Base-by-base conservation (phyloP, 1,140 invertebrate species). In the Oncopeltus fasciatus region DNA sequence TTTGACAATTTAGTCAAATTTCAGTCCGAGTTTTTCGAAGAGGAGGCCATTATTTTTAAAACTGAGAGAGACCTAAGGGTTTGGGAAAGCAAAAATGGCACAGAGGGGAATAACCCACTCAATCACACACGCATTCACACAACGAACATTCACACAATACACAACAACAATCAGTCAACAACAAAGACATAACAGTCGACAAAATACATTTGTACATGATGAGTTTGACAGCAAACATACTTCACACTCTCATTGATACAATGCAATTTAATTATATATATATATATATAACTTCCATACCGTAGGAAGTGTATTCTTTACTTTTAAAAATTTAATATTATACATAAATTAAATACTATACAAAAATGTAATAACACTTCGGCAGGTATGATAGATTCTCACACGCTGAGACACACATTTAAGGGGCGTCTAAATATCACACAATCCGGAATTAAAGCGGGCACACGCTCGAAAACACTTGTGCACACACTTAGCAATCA, bases 191-290 rank as follows among this genome's bases (percentile, higher is more conserved):
- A 58, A 59, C 47, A 61, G 61, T 61, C 33, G 60, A 57, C 61
- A 63, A 63, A 65, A 65, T 65, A 65, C 64, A 65, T 62, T 65
- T 65, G 60, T 62, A 64, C 63, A 64, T 59, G 56, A 64, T 33
- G 18, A 59, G 43, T 58, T 53, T 60, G 27, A 49, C 57, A 61
- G 61, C 64, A 61, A 65, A 59, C 60, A 61, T 65, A 62, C 64
- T 59, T 62, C 53, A 62, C 51, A 61, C 57, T 38, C 57, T 66
- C 66, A 67, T 67, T 67, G 66, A 67, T 67, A 67, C 66, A 67
- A 67, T 67, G 66, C 66, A 67, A 62, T 59, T 59, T 24, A 21
- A 49, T 18, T 29, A 57, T 57, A 60, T 60, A 60, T 47, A 59
- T n/a, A n/a, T 62, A 62, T 62, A 62, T 57, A 59, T 38, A 47